Evolutionary conservation across 2,888 invertebrate genomes (phyloP).

Genomic region (Parnassius orleans): DNA sequence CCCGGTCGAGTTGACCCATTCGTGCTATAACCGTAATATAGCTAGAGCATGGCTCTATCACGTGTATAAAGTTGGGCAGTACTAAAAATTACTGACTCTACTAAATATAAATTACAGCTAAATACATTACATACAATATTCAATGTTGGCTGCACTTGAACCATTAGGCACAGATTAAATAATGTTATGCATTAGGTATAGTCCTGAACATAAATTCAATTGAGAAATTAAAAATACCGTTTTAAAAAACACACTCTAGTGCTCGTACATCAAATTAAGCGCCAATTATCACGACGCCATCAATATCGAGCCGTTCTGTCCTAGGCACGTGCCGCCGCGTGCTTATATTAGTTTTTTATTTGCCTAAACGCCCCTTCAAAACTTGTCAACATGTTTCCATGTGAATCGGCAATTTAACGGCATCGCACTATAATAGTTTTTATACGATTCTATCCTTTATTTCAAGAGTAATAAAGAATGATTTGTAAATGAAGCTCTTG

Average conservation of each 20-base stretch:
- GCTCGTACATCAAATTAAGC: conserved; percentile 56
- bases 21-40: too few species aligned
- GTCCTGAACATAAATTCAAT: too few species aligned
- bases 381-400: conserved; percentile 74
- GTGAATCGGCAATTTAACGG: conserved; percentile 33
- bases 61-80: too few species aligned
- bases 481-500: background rate
- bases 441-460: conserved; percentile 8
- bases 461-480: background rate
- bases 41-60: too few species aligned
- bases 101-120: too few species aligned
- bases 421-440: background rate
- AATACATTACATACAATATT: too few species aligned
- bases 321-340: conserved; percentile 60
- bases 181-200: too few species aligned
- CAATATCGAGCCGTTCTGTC: conserved; percentile 54
- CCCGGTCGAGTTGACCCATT: too few species aligned
- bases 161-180: too few species aligned
- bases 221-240: too few species aligned
- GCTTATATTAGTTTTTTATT: conserved; percentile 77
- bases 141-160: too few species aligned
- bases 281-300: conserved; percentile 72
- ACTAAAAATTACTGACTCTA: too few species aligned
- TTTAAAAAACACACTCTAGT: background rate
- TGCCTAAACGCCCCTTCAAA: conserved; percentile 65